phyloP scores from a whole-genome alignment of 2,888 invertebrate genomes.

The Hypomecis atomaria region DNA sequence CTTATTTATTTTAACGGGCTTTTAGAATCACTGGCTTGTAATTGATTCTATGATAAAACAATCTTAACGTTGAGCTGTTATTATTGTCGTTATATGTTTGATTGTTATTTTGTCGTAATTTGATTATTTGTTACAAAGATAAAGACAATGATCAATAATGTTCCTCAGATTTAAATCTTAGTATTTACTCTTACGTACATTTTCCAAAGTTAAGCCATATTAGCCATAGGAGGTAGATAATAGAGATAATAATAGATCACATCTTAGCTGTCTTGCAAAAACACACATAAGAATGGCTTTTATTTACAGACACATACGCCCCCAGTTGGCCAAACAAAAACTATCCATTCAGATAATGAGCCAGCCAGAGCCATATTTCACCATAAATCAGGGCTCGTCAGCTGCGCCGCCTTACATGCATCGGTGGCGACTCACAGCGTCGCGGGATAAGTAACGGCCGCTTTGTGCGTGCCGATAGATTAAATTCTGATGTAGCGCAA shows the following conservation, averaged over 20 bases:
- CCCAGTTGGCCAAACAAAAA: conserved; percentile 23
- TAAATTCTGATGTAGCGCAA: conserved; percentile 50
- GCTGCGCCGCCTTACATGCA: conserved; percentile 80
- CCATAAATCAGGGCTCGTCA: conserved; percentile 49
- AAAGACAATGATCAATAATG: no score
- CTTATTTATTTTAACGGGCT: conserved; percentile 45
- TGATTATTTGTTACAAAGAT: no score
- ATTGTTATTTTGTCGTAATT: no score
- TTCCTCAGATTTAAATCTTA: no score
- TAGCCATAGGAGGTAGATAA: no score
- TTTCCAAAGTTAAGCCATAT: no score
- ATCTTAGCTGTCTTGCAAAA: conserved; percentile 1
- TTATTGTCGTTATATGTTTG: no score
- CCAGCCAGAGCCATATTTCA: conserved; percentile 30
- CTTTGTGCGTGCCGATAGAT: conserved; percentile 82
- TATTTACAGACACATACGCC: conserved; percentile 12
- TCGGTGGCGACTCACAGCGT: conserved; percentile 75
- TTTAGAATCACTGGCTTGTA: conserved; percentile 34
- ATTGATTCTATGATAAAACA: conserved; percentile 35
- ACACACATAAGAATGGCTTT: neutral
- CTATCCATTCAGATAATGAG: conserved; percentile 32
- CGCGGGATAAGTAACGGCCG: conserved; percentile 73
- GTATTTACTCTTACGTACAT: no score
- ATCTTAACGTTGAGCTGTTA: conserved; percentile 7
- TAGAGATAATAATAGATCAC: neutral